Conservation (phyloP, 2,797 vertebrate genomes). For the Pseudochaenichthys georgianus region DNA sequence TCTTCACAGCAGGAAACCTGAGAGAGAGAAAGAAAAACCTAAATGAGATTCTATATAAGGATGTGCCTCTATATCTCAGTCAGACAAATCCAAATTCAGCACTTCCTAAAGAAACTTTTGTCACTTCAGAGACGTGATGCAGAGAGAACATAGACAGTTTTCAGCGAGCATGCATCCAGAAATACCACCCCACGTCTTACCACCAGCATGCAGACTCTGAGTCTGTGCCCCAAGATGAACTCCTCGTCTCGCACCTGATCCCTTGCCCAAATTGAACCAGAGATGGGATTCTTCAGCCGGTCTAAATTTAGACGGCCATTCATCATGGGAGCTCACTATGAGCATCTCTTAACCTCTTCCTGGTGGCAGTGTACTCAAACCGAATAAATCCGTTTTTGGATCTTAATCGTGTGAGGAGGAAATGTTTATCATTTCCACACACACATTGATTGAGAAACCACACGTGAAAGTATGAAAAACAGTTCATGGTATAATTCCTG, state of each 20-base stretch:
- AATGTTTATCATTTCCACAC: not conserved
- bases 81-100: constrained; percentile 53
- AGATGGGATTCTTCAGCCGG: constrained; percentile 66
- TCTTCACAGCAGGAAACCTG: constrained; percentile 98
- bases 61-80: constrained; percentile 30
- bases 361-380: constrained; percentile 10
- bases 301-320: constrained; percentile 77
- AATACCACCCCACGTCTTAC: constrained; percentile 46
- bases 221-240: constrained; percentile 55
- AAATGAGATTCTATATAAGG: constrained; percentile 53
- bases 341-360: constrained; percentile 46
- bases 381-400: constrained; percentile 36
- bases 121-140: constrained; percentile 24
- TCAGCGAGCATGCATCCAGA: constrained; percentile 37
- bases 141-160: constrained; percentile 28
- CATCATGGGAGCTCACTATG: constrained; percentile 54
- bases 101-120: constrained; percentile 37
- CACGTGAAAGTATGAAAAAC: not conserved
- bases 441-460: not conserved
- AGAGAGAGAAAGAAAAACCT: not conserved
- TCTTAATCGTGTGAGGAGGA: constrained; percentile 4
- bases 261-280: constrained; percentile 60
- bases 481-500: constrained; percentile 1
- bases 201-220: constrained; percentile 33
- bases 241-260: constrained; percentile 58